Percentiles rank a stretch among this genome's conserved stretches.
These are phyloP conservation scores for Laspeyria flexula DNA, from an alignment of 2,888 invertebrate genomes.

Conservation along the genomic window DNA sequence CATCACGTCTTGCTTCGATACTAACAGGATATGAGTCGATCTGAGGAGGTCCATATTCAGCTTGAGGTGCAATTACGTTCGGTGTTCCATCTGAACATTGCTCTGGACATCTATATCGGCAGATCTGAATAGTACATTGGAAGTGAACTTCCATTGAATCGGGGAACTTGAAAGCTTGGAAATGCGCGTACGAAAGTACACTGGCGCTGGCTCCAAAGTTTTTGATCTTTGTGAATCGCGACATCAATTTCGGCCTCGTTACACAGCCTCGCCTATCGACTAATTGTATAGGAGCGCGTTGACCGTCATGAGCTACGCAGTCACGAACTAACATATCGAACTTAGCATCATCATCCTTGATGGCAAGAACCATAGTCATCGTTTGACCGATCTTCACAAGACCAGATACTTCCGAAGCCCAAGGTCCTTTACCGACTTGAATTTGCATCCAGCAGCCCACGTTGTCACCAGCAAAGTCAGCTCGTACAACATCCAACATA, in stretches of 20 bases:
- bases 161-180: constrained; percentile 98
- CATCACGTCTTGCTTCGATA: constrained; percentile 90
- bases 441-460: constrained; percentile 99
- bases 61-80: constrained; percentile 82
- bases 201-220: constrained; percentile 97
- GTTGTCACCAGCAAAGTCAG: constrained; percentile 97
- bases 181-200: constrained; percentile 96
- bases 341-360: constrained; percentile 97
- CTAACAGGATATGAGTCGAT: constrained; percentile 83
- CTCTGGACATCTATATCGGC: constrained; percentile 96
- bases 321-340: constrained; percentile 98
- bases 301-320: constrained; percentile 97
- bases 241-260: constrained; percentile 96
- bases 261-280: constrained; percentile 97
- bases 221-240: constrained; percentile 96
- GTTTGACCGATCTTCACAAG: constrained; percentile 98
- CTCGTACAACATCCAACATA: constrained; percentile 97
- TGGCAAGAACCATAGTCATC: constrained; percentile 98
- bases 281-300: constrained; percentile 96
- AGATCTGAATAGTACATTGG: constrained; percentile 97
- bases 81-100: constrained; percentile 91
- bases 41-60: constrained; percentile 91
- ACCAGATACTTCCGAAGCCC: constrained; percentile 98
- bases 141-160: constrained; percentile 99
- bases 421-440: constrained; percentile 97